Conservation (phyloP, 2,888 invertebrate species). For the Hydriomena furcata region DNA sequence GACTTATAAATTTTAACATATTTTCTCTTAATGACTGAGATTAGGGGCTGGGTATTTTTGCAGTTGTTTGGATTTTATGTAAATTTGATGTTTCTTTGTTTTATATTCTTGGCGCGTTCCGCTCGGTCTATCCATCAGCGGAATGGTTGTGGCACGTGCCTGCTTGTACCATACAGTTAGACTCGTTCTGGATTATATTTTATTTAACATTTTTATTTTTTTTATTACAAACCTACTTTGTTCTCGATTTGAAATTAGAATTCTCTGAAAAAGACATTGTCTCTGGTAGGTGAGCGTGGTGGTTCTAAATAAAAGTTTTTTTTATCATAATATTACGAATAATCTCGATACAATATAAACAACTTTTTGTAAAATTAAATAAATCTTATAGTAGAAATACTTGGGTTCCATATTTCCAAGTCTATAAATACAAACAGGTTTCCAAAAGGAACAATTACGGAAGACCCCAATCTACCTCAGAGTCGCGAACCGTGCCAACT, state of each 20-base stretch:
- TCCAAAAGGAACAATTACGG: slow-evolving; percentile 24
- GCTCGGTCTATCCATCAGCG: slow-evolving; percentile 44
- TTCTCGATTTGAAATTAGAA: too few species aligned
- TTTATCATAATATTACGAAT: too few species aligned
- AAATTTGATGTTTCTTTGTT: slow-evolving; percentile 53
- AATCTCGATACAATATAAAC: too few species aligned
- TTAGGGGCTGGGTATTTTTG: slow-evolving; percentile 45
- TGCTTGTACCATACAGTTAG: slow-evolving; percentile 8
- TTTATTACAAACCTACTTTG: too few species aligned
- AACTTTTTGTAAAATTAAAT: too few species aligned
- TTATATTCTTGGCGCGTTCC: slow-evolving; percentile 50
- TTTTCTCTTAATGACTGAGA: slow-evolving; percentile 66
- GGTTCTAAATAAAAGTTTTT: too few species aligned
- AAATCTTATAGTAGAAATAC: too few species aligned
- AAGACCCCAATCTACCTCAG: slow-evolving; percentile 34
- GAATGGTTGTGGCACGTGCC: slow-evolving; percentile 21
- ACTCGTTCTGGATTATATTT: neutral
- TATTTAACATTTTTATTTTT: too few species aligned
- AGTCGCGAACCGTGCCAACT: slow-evolving; percentile 35
- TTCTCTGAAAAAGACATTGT: too few species aligned
- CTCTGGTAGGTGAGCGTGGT: too few species aligned
- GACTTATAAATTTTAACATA: slow-evolving; percentile 68
- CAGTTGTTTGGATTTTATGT: slow-evolving; percentile 74
- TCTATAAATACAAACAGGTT: slow-evolving; percentile 20
- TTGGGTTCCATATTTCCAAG: neutral